phyloP scores from a whole-genome alignment of 2,888 invertebrate species.

The Melinaea menophilus region DNA sequence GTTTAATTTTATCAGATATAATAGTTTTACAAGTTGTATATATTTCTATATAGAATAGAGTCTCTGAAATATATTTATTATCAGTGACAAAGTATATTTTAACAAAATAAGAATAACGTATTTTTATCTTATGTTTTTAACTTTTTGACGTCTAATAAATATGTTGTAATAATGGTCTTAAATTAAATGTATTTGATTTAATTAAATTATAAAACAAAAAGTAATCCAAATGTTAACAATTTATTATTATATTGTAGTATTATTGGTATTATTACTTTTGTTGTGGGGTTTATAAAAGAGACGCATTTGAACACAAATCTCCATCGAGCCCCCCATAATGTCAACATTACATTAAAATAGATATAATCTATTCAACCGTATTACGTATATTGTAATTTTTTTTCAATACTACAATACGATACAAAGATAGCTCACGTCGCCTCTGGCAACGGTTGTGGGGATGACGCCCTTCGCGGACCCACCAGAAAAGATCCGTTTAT shows the following conservation, averaged over 20 bases:
- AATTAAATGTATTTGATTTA: too few species aligned
- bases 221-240: background rate
- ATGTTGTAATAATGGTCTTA: too few species aligned
- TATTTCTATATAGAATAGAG: too few species aligned
- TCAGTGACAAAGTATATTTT: too few species aligned
- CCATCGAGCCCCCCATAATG: slow-evolving; percentile 53
- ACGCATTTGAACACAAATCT: slow-evolving; percentile 56
- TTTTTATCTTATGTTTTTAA: too few species aligned
- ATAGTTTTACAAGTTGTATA: too few species aligned
- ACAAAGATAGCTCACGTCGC: slow-evolving; percentile 61
- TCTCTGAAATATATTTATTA: too few species aligned
- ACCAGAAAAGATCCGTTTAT: slow-evolving; percentile 56
- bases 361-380: slow-evolving; percentile 51
- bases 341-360: slow-evolving; percentile 54
- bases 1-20: too few species aligned
- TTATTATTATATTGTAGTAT: background rate
- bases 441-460: slow-evolving; percentile 59
- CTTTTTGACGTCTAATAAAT: too few species aligned
- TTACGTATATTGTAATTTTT: slow-evolving; percentile 27
- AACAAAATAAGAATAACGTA: too few species aligned
- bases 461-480: slow-evolving; percentile 53
- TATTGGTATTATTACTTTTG: slow-evolving; percentile 1
- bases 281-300: background rate
- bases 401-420: slow-evolving; percentile 45
- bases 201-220: background rate